Conservation (phyloP, 2,113 vertebrate genomes). For the Solenodon paradoxus region DNA sequence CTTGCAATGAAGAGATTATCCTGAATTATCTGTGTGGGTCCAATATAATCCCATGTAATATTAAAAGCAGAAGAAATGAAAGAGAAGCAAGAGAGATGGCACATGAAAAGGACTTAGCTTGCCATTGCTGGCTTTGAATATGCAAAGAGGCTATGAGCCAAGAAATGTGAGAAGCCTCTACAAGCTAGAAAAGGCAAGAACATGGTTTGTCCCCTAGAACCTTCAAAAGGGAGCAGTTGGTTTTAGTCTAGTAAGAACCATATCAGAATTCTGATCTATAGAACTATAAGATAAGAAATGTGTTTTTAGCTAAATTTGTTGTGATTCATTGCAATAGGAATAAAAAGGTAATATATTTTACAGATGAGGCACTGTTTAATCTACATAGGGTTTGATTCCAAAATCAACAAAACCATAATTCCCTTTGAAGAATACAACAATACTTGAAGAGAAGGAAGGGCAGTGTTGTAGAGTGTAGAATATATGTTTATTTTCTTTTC, state of each 20-base stretch:
- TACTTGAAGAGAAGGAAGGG: not conserved
- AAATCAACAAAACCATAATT: conserved; percentile 10
- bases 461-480: not conserved
- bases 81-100: not conserved
- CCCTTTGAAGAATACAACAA: not conserved
- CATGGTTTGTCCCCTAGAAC: not conserved
- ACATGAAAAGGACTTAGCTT: not conserved
- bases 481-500: not conserved
- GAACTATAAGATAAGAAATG: not conserved
- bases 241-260: not conserved
- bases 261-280: not conserved
- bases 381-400: not conserved
- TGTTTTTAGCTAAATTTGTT: not conserved
- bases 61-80: not conserved
- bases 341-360: not conserved
- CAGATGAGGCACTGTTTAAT: not conserved
- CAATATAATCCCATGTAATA: not conserved
- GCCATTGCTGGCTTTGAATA: not conserved
- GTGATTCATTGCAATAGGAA: not conserved
- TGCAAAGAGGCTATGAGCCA: not conserved
- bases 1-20: not conserved
- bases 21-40: not conserved
- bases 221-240: not conserved
- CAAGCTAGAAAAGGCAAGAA: not conserved
- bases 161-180: not conserved